Conservation (phyloP, 2,797 vertebrate genomes). For the Ataeniobius toweri region DNA sequence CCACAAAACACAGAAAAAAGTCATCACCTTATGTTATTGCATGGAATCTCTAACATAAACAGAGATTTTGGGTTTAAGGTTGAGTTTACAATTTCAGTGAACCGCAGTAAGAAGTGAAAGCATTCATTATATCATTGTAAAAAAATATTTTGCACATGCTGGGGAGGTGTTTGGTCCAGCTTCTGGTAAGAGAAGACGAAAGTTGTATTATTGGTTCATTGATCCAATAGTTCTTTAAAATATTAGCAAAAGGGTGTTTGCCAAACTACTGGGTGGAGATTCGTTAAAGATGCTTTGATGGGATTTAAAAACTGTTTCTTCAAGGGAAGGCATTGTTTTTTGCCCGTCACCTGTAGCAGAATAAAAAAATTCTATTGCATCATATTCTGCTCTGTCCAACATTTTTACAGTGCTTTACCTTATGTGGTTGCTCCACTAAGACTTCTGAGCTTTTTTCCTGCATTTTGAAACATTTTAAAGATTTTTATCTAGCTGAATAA, state of each 20-base stretch:
- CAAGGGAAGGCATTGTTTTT: not conserved
- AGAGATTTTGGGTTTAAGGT: no score
- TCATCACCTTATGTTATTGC: no score
- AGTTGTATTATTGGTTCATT: not conserved
- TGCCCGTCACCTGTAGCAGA: not conserved
- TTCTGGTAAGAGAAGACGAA: not conserved
- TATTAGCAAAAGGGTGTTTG: not conserved
- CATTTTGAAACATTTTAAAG: no score
- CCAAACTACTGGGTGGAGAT: not conserved
- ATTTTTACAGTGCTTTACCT: not conserved
- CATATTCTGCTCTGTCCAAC: not conserved
- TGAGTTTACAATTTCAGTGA: no score
- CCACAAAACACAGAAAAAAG: no score
- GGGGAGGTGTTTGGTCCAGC: not conserved
- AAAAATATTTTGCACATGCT: no score
- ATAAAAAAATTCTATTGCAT: not conserved
- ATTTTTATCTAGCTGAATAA: no score
- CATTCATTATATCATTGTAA: no score
- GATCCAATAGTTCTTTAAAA: not conserved
- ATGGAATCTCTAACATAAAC: no score
- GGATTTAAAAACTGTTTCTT: not conserved
- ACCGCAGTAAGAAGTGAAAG: no score
- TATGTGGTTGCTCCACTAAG: no score
- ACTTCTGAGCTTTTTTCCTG: no score
- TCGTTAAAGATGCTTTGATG: not conserved